A percentile compares a stretch with the other conserved stretches of the same genome.
These are phyloP conservation scores for Oncorhynchus gorbuscha DNA, from an alignment of 2,113 vertebrate species.

Conservation along the genomic window DNA sequence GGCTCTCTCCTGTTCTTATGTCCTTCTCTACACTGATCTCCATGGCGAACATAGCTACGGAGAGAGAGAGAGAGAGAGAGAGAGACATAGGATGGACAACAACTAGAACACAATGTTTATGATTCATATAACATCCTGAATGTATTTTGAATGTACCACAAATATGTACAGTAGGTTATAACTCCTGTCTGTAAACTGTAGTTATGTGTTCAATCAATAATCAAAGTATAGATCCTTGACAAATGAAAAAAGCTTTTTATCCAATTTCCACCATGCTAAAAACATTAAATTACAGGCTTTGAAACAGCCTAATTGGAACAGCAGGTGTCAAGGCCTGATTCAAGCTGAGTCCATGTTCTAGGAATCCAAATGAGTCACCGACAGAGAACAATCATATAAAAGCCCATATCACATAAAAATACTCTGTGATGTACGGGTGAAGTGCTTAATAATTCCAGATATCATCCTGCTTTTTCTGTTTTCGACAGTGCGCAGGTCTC, in stretches of 20 bases:
- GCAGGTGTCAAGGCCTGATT: background rate
- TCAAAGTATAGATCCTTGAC: background rate
- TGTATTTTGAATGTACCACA: background rate
- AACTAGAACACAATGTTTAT: background rate
- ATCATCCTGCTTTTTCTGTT: background rate
- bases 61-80: constrained; percentile 49
- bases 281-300: constrained; percentile 27
- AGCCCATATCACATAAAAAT: background rate
- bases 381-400: background rate
- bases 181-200: background rate
- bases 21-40: constrained; percentile 93
- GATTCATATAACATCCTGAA: background rate
- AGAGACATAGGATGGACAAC: background rate
- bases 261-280: background rate
- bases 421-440: background rate
- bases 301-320: constrained; percentile 7
- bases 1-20: constrained; percentile 85
- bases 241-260: background rate
- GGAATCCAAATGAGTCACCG: background rate
- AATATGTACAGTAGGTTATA: background rate
- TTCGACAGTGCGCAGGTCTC: no score
- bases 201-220: background rate
- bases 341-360: background rate
- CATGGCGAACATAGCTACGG: constrained; percentile 89
- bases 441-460: background rate